Evolutionary conservation across 1,140 invertebrate species (phyloP), one percentile per base, ranked within the genome.

Genomic region (Conus betulinus): DNA sequence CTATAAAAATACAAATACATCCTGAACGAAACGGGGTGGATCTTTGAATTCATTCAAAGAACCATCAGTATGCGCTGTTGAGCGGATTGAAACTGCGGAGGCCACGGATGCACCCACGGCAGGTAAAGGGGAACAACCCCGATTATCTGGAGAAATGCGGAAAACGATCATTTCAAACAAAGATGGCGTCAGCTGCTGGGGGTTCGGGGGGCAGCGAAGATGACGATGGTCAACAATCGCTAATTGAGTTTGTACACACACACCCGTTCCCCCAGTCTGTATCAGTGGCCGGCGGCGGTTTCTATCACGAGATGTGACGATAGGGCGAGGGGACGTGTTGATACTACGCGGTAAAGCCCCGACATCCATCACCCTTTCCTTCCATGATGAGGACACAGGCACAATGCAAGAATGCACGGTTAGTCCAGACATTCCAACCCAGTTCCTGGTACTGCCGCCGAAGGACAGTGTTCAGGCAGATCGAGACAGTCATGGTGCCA

Each of bases 251-350:
- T 51, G 57, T 91, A 1, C 63, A 25, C 55, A 71, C 13, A 11
- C 83, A 74, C 25, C 23, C 84, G 17, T 55, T 91, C n/a, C 90
- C 90, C 11, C 71, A 88, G 13, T 86, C 88, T 55, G 89, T 91
- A 52, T 85, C 88, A 4, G 87, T 91, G 10, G 87, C 87, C 6
- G n/a, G 85, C 20, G 90, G 90, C 39, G 85, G 52, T 71, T 91
- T 53, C 55, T 89, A 52, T 85, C 82, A 11, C 87, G 60, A 57
- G 39, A 60, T 39, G 88, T 87, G 6, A 83, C 82, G 53, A 85
- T 91, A 63, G 84, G 82, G 15, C 67, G 81, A 52, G 90, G 90
- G 5, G 90, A 91, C 53, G 88, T 91, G 39, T 27, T 91, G 51
- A 17, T 91, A n/a, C 57, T 91, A 8, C 84, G 87, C 52, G 85